Evolutionary conservation across 2,888 invertebrate genomes (phyloP), one percentile per base, ranked within the genome.

Genomic region (Phania funesta): DNA sequence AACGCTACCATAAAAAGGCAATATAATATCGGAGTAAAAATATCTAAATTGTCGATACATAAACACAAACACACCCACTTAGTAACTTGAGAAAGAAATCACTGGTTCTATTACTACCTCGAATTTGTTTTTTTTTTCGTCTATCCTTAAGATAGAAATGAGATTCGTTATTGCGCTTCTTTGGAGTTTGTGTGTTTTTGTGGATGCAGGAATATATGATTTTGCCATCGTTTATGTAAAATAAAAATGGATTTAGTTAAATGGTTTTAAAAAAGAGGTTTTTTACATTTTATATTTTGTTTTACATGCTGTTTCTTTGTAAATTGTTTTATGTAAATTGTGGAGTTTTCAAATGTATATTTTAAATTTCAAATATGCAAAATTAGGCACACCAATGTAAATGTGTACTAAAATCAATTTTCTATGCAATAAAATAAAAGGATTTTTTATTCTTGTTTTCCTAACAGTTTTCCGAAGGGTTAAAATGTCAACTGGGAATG

Each of bases 221-320:
- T 77, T 86, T 87, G 88, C 87, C 87, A 86, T 86, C 78, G 71
- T 78, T 82, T 82, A 88, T 88, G 88, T 85, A 88, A 87, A 88
- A 88, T 86, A 86, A 86, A 86, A 78, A 75, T 82, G 87, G 87
- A 88, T 88, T 88, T 89, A 85, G 84, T 86, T 87, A 89, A 89
- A 88, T 88, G 87, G 87, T 87, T 87, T 88, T 87, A 85, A 65
- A 78, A 75, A 82, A 82, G 16, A 70, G 74, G 76, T 67, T 82
- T 65, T 54, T 41, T 67, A 38, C 46, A 20, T 38, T 52, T 67
- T 32, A 54, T 29, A 35, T 35, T 46, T 46, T 65, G 24, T 48
- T 70, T 35, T 56, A 22, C 56, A 52, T 50, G n/a, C 3, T 64
- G 18, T 13, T 56, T 26, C 1, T 46, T 48, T 48, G 20, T 48